Conservation (phyloP, 2,797 vertebrate species). For the Takifugu rubripes region DNA sequence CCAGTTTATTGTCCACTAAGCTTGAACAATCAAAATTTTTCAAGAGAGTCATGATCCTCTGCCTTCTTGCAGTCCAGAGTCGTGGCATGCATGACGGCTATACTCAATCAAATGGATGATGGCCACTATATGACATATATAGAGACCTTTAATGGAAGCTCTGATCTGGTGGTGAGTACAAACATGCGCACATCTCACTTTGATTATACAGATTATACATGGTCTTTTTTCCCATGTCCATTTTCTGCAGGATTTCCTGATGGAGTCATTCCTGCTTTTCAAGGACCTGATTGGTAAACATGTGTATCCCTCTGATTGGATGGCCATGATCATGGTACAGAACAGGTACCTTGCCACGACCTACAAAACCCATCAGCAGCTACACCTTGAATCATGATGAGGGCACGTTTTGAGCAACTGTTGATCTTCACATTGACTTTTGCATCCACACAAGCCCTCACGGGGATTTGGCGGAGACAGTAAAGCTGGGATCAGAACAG, state of each 20-base stretch:
- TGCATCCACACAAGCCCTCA: slow-evolving; percentile 29
- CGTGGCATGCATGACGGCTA: slow-evolving; percentile 96
- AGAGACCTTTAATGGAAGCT: slow-evolving; percentile 85
- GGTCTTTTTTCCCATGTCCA: slow-evolving; percentile 4
- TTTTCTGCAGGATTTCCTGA: slow-evolving; percentile 88
- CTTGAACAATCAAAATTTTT: slow-evolving; percentile 13
- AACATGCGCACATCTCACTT: slow-evolving; percentile 1
- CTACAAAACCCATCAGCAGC: neutral
- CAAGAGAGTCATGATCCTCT: slow-evolving; percentile 19
- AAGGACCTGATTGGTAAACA: slow-evolving; percentile 94
- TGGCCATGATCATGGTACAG: slow-evolving; percentile 98
- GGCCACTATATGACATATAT: slow-evolving; percentile 89
- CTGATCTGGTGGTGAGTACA: slow-evolving; percentile 88
- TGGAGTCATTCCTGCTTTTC: slow-evolving; percentile 96
- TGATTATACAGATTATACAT: neutral
- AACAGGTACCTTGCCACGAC: slow-evolving; percentile 81
- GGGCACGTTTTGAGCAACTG: slow-evolving; percentile 1
- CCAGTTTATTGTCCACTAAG: neutral
- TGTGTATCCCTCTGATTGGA: slow-evolving; percentile 94
- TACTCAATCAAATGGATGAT: slow-evolving; percentile 92
- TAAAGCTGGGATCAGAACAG: slow-evolving; percentile 42
- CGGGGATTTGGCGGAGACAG: slow-evolving; percentile 30
- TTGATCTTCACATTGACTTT: slow-evolving; percentile 24
- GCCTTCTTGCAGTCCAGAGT: slow-evolving; percentile 83
- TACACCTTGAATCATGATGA: too few species aligned